These are phyloP conservation scores for Chalcosyrphus nemorum DNA, from an alignment of 2,888 invertebrate genomes.

Conservation along the genomic window DNA sequence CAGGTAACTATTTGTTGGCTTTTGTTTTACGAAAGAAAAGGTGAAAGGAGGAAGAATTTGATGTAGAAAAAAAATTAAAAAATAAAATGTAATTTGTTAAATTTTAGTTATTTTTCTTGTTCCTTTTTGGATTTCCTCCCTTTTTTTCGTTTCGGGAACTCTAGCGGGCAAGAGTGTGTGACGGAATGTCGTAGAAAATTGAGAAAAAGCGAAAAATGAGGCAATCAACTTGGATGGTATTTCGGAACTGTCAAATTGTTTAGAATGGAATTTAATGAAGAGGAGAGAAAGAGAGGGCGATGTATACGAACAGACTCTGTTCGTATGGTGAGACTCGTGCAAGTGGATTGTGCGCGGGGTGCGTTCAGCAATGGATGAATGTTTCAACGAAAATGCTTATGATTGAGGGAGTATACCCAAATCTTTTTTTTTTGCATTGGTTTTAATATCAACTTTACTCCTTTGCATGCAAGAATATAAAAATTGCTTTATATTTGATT, in stretches of 20 bases:
- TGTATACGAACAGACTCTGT: neutral
- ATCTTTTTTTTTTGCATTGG: no score
- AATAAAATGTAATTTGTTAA: no score
- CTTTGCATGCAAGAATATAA: no score
- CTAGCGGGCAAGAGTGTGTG: conserved; percentile 75
- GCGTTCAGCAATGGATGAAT: conserved; percentile 8
- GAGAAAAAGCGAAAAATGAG: conserved; percentile 66
- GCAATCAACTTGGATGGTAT: conserved; percentile 62
- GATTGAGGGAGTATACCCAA: no score
- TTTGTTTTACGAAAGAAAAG: conserved; percentile 5
- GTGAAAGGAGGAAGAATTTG: conserved; percentile 12
- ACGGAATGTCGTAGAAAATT: conserved; percentile 75
- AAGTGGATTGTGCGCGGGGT: neutral
- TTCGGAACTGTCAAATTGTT: conserved; percentile 70
- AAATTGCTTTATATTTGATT: no score
- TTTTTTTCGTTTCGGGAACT: conserved; percentile 64
- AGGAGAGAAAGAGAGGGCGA: conserved; percentile 11
- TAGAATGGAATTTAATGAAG: conserved; percentile 28
- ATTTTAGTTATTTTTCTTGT: no score
- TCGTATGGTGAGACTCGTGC: neutral
- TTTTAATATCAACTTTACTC: no score
- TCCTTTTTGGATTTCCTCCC: conserved; percentile 68
- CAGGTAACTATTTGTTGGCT: no score
- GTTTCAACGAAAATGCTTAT: no score
- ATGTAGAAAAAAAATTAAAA: conserved; percentile 54